Percentiles rank a stretch among this genome's conserved stretches.
phyloP scores from a whole-genome alignment of 2,113 vertebrate species.

The Corythaeola cristata region DNA sequence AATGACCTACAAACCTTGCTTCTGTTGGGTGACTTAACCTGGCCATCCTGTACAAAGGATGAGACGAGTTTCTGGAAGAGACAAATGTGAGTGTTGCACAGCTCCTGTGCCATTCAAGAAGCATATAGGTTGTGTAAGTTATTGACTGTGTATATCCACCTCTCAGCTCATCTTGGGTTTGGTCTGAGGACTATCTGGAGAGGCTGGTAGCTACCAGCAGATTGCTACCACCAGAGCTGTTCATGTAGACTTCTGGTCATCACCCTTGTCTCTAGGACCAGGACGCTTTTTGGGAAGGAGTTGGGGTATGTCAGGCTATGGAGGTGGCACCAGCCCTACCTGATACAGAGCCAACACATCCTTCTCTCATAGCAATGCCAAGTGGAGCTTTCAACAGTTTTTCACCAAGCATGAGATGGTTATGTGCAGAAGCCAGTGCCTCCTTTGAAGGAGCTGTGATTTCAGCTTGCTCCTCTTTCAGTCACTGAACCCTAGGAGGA shows the following conservation, averaged over 20 bases:
- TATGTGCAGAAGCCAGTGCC: not conserved
- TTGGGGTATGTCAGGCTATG: not conserved
- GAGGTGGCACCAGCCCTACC: not conserved
- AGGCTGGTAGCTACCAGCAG: not conserved
- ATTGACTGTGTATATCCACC: fast-evolving
- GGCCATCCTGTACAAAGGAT: not conserved
- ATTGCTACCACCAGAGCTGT: not conserved
- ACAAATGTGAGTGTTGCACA: not conserved
- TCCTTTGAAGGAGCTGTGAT: not conserved
- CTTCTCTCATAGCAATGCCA: not conserved
- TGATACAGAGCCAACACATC: not conserved
- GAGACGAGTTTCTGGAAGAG: not conserved
- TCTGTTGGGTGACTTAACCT: not conserved
- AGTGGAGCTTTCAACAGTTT: not conserved
- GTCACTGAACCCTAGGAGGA: not conserved
- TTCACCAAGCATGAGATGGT: not conserved
- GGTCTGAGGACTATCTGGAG: not conserved
- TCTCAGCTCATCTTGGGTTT: not conserved
- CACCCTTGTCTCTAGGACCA: not conserved
- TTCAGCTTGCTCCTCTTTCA: not conserved
- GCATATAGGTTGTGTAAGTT: too few species aligned
- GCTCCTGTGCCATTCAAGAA: not conserved
- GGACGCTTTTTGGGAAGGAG: not conserved
- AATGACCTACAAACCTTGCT: slow-evolving; percentile 5
- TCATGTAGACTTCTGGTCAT: not conserved